Percentiles rank a stretch among this genome's conserved stretches.
Evolutionary conservation across 35 echinoderm and acorn worm species (phyloP).

Genomic region (Strongylocentrotus purpuratus): DNA sequence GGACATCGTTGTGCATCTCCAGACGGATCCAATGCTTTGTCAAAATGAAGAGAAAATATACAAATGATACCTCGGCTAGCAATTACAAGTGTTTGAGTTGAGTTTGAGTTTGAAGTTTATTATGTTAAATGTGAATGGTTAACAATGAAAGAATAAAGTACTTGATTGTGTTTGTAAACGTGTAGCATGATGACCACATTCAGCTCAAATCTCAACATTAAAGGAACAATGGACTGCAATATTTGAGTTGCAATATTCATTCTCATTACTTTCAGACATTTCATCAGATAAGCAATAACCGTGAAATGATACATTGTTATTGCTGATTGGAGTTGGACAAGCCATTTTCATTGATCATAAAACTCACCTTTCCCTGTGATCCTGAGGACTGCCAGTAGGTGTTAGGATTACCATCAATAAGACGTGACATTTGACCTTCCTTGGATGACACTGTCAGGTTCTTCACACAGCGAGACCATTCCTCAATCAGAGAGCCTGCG

Average conservation of each 20-base stretch:
- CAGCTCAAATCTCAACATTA: not conserved
- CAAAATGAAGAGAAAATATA: not conserved
- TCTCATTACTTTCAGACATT: no score
- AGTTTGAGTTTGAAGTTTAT: no score
- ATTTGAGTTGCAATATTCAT: no score
- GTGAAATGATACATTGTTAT: no score
- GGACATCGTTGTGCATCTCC: slow-evolving; percentile 84
- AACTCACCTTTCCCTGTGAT: slow-evolving; percentile 91
- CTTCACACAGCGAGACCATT: slow-evolving; percentile 89
- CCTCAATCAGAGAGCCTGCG: slow-evolving; percentile 86
- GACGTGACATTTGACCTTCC: slow-evolving; percentile 77
- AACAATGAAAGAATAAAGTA: no score
- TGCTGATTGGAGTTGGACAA: no score
- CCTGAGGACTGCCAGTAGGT: slow-evolving; percentile 96
- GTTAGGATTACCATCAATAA: slow-evolving; percentile 84
- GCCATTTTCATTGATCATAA: no score
- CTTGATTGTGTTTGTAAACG: not conserved
- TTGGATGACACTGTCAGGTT: slow-evolving; percentile 84
- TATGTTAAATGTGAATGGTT: no score
- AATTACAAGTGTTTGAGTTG: not conserved
- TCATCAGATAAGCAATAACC: no score
- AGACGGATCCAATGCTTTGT: slow-evolving; percentile 93
- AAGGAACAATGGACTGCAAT: no score
- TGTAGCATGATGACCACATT: not conserved
- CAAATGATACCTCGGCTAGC: not conserved